Base-by-base conservation (phyloP, 2,888 invertebrate genomes). In the Anthrax anthrax region DNA sequence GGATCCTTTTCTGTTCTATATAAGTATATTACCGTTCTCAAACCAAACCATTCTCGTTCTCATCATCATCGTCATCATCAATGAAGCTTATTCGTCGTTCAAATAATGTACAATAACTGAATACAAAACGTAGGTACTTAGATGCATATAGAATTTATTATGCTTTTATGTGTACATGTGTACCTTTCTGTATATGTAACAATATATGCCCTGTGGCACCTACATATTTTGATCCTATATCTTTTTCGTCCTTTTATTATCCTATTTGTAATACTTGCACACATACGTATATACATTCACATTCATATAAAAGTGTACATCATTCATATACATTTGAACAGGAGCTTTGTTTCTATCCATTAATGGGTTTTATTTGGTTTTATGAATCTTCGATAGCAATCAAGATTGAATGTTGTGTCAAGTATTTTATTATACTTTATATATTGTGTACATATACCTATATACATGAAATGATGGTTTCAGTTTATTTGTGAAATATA, bases 331-430 rank as follows among this genome's bases (percentile, higher is more conserved):
- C n/a, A n/a, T 16, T 18, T 14, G 27, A 8, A n/a, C 16, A 9
- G 40, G 6, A 42, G 42, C 18, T 32, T 32, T 34, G 36, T 37
- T 42, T 45, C 45, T 37, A 45, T 43, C 42, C 40, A 43, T 48
- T 37, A 18, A 37, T 39, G 19, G 42, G 39, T 39, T 48, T 48
- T 45, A 45, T 48, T 48, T 45, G 48, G 45, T 43, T 42, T 39
- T 37, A 17, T n/a, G 34, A 36, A 37, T 42, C 27, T 45, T 45
- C 48, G 43, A 45, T 45, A 43, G 39, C 45, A 45, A 45, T 48
- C 42, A 37, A 39, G 36, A 23, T 32, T 32, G 29, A 32, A 32
- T 13, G 16, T n/a, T 12, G 12, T 32, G 29, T 32, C 29, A 32
- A 32, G 29, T 32, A 4, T 32, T n/a, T 12, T 32, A 32, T 8